phyloP scores from a whole-genome alignment of 2,797 vertebrate genomes.

The Lepidocolaptes lacrymiger region DNA sequence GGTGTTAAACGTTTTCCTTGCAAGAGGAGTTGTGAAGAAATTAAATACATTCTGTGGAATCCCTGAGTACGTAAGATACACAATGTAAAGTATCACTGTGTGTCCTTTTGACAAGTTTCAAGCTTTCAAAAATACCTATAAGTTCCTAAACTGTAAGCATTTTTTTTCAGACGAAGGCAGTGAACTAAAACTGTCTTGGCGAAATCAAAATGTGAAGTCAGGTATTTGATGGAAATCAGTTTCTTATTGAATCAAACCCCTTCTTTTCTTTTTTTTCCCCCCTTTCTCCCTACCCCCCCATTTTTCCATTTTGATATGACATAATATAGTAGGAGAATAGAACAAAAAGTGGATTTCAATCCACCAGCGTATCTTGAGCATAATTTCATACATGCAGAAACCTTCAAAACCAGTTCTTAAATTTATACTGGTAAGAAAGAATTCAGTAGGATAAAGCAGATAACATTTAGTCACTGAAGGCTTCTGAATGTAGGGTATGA shows the following conservation, averaged over 20 bases:
- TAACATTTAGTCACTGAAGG: not conserved
- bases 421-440: not conserved
- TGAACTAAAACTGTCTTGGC: not conserved
- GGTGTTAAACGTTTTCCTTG: not conserved
- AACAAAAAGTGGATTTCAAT: not conserved
- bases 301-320: not conserved
- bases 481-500: not conserved
- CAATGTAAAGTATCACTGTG: not conserved
- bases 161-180: not conserved
- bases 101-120: not conserved
- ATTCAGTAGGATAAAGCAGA: not conserved
- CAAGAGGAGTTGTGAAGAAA: not conserved
- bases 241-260: not conserved
- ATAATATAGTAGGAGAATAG: not conserved
- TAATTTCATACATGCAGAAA: not conserved
- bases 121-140: not conserved
- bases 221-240: not conserved
- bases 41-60: not conserved
- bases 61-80: not conserved
- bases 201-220: not conserved
- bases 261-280: not conserved
- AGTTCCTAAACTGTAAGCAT: not conserved
- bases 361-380: not conserved
- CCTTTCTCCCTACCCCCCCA: too few relatives aligned
- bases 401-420: not conserved